phyloP scores from a whole-genome alignment of 92 coral and sea anemone species.

The Porites cylindrica region DNA sequence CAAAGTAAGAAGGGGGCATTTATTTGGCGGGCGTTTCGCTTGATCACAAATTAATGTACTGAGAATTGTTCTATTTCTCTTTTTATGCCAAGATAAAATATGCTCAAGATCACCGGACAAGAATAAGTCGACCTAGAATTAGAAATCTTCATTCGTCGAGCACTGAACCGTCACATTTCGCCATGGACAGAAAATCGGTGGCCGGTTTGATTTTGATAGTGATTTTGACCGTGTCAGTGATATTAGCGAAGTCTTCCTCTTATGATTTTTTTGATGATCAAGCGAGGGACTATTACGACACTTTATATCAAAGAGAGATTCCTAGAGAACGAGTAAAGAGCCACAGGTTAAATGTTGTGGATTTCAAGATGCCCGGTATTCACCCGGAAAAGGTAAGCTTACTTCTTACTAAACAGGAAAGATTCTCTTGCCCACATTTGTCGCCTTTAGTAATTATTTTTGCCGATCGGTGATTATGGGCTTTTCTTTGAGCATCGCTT shows the following conservation, averaged over 20 bases:
- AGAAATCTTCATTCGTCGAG: background rate
- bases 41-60: slow-evolving; percentile 29
- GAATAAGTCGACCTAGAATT: background rate
- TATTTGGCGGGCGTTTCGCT: slow-evolving; percentile 26
- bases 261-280: slow-evolving; percentile 29
- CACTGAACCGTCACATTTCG: background rate
- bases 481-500: background rate
- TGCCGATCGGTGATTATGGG: background rate
- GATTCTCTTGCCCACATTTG: background rate
- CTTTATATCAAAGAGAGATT: slow-evolving; percentile 47
- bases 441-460: background rate
- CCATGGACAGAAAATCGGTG: slow-evolving; percentile 4
- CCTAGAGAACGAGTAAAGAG: slow-evolving; percentile 18
- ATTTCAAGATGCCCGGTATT: slow-evolving; percentile 74
- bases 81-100: slow-evolving; percentile 13
- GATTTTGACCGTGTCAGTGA: slow-evolving; percentile 4
- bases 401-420: background rate
- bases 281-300: slow-evolving; percentile 37
- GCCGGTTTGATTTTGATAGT: slow-evolving; percentile 17
- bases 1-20: slow-evolving; percentile 30
- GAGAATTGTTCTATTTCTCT: slow-evolving; percentile 37
- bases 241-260: slow-evolving; percentile 10
- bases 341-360: slow-evolving; percentile 1
- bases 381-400: slow-evolving; percentile 79
- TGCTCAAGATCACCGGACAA: slow-evolving; percentile 5